phyloP scores from a whole-genome alignment of 2,888 invertebrate species.

The Rhingia rostrata region DNA sequence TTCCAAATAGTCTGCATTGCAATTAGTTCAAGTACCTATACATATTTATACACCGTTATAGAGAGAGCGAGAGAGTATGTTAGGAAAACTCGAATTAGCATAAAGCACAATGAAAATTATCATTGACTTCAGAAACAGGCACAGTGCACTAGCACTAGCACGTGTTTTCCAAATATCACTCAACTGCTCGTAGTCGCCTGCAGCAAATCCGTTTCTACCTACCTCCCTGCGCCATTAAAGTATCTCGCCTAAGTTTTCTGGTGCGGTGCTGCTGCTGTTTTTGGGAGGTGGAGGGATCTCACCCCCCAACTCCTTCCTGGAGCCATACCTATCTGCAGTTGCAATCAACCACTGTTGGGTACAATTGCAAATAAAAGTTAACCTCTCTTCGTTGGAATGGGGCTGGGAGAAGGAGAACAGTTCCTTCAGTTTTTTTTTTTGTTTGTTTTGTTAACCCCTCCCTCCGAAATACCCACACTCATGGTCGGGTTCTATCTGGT shows the following conservation, averaged over 20 bases:
- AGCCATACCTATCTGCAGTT: conserved; percentile 63
- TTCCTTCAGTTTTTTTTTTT: conserved; percentile 1
- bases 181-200: conserved; percentile 53
- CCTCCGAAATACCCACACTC: neutral
- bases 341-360: conserved; percentile 62
- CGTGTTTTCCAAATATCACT: conserved; percentile 62
- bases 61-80: neutral
- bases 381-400: conserved; percentile 37
- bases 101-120: conserved; percentile 60
- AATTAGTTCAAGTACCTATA: conserved; percentile 45
- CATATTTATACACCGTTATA: neutral
- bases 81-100: conserved; percentile 48
- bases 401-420: conserved; percentile 16
- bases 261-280: too few species aligned
- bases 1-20: conserved; percentile 46
- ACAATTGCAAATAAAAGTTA: conserved; percentile 62
- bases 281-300: neutral
- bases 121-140: conserved; percentile 47
- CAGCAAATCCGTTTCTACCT: conserved; percentile 51
- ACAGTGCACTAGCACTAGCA: conserved; percentile 16
- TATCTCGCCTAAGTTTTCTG: conserved; percentile 5
- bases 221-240: conserved; percentile 38
- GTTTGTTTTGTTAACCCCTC: too few species aligned
- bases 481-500: conserved; percentile 11
- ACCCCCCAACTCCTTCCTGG: neutral